phyloP scores from a whole-genome alignment of 2,113 vertebrate species.

The Ailurus styani region DNA sequence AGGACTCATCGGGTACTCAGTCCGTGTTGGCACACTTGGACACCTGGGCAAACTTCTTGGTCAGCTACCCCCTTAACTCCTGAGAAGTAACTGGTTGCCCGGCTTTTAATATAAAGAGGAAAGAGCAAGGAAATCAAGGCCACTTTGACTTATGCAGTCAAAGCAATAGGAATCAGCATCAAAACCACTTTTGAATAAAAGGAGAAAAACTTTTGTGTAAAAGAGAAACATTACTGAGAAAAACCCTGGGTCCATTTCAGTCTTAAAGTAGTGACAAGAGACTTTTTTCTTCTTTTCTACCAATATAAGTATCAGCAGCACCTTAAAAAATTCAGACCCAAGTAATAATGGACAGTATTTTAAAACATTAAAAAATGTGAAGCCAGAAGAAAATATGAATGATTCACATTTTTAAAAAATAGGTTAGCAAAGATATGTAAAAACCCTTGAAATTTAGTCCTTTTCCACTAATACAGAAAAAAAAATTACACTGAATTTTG shows the following conservation, averaged over 20 bases:
- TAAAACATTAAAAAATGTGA: background rate
- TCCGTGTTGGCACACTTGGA: background rate
- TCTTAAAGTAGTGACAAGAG: background rate
- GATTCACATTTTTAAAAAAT: background rate
- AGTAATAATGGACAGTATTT: background rate
- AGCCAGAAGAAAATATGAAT: background rate
- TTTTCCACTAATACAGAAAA: background rate
- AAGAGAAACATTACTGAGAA: background rate
- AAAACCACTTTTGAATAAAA: background rate
- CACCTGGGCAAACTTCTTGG: background rate
- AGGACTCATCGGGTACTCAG: accelerated
- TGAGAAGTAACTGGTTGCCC: background rate
- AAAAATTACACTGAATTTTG: background rate
- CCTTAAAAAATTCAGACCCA: background rate
- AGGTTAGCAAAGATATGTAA: background rate
- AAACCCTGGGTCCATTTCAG: background rate
- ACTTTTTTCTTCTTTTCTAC: background rate
- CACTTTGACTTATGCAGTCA: background rate
- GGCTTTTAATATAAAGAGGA: background rate
- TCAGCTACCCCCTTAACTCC: background rate
- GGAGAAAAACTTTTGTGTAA: background rate
- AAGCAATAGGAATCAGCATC: background rate
- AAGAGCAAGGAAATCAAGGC: background rate
- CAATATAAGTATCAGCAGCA: background rate
- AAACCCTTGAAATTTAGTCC: background rate